A percentile compares a stretch with the other conserved stretches of the same genome.
Evolutionary conservation across 2,797 vertebrate genomes (phyloP).

Genomic region (Leptatherina wallacei): DNA sequence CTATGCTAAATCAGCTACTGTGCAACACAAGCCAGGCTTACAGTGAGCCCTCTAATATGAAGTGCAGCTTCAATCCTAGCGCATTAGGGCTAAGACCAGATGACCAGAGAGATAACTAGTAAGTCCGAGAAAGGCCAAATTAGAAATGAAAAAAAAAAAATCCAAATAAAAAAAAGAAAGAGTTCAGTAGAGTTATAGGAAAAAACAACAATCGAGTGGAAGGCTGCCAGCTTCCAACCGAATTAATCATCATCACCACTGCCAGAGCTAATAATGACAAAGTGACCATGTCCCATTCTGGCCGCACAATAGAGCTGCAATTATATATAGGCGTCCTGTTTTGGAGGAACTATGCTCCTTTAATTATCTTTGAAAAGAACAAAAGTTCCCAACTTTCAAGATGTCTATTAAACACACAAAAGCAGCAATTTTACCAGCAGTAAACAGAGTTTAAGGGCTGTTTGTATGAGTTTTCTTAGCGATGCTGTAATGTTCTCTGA

Average conservation of each 20-base stretch:
- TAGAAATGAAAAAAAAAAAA: background rate
- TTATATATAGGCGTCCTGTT: conserved; percentile 60
- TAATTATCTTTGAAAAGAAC: conserved; percentile 62
- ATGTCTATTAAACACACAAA: conserved; percentile 51
- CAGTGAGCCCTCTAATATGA: conserved; percentile 56
- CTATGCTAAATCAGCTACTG: conserved; percentile 33
- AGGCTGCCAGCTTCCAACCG: conserved; percentile 59
- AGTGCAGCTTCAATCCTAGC: conserved; percentile 56
- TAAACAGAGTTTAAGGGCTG: conserved; percentile 46
- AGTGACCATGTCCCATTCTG: conserved; percentile 67
- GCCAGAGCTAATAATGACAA: conserved; percentile 77
- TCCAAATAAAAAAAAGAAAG: background rate
- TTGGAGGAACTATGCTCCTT: conserved; percentile 45
- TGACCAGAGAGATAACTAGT: conserved; percentile 62
- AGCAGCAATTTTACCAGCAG: conserved; percentile 38
- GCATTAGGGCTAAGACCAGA: conserved; percentile 76
- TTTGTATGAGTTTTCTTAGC: conserved; percentile 32
- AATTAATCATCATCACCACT: conserved; percentile 72
- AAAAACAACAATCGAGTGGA: conserved; percentile 48
- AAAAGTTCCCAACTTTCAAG: conserved; percentile 57
- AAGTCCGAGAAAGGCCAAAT: conserved; percentile 47
- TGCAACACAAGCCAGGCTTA: conserved; percentile 38
- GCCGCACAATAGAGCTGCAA: conserved; percentile 55
- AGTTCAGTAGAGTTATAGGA: conserved; percentile 43
- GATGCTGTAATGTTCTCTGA: conserved; percentile 43